Conservation (phyloP, 2,888 invertebrate genomes). For the Apotomis betuletana region DNA sequence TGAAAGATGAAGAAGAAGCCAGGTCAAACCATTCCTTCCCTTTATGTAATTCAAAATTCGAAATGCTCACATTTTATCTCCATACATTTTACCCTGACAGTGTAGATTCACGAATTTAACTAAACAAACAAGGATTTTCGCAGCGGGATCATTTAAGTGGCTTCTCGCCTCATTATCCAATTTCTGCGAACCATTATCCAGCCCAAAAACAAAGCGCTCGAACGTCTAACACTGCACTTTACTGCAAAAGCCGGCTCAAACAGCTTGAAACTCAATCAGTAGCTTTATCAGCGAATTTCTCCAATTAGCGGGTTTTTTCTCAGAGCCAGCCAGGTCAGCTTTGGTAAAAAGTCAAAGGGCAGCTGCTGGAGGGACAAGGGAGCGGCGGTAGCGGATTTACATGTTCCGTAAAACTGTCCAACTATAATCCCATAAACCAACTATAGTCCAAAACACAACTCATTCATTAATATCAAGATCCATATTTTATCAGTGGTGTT, state of each 20-base stretch:
- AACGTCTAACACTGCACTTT: slow-evolving; percentile 9
- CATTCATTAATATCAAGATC: no score
- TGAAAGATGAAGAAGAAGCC: no score
- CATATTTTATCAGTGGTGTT: no score
- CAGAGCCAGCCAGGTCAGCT: slow-evolving; percentile 17
- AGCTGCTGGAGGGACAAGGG: not conserved
- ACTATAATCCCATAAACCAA: no score
- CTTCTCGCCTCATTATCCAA: slow-evolving; percentile 18
- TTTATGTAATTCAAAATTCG: no score
- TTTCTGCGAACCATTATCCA: slow-evolving; percentile 4
- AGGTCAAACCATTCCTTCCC: no score
- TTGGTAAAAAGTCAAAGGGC: slow-evolving; percentile 32
- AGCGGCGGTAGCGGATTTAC: not conserved
- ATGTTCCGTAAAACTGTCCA: not conserved
- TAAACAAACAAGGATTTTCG: not conserved
- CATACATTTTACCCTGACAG: no score
- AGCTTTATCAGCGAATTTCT: slow-evolving; percentile 27
- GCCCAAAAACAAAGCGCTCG: slow-evolving; percentile 16
- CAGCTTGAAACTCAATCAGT: slow-evolving; percentile 24
- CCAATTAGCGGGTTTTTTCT: slow-evolving; percentile 32
- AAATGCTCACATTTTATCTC: no score
- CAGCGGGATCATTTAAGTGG: not conserved
- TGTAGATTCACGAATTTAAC: not conserved
- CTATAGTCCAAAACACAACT: no score
- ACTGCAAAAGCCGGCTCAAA: slow-evolving; percentile 10